phyloP scores from a whole-genome alignment of 2,888 invertebrate species.

The Apamea anceps region DNA sequence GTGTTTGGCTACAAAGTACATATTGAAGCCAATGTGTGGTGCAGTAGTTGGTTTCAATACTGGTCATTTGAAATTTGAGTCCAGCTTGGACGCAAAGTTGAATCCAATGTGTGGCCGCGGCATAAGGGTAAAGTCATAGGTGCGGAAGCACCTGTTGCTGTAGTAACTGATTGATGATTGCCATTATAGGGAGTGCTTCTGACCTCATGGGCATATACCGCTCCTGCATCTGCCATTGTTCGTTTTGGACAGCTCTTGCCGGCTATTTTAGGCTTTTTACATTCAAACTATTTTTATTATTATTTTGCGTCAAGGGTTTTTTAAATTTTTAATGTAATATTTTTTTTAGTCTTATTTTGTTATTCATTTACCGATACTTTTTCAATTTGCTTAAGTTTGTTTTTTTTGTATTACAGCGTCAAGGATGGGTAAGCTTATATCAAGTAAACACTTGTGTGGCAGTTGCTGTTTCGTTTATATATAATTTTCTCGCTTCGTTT shows the following conservation, averaged over 20 bases:
- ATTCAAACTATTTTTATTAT: too few species aligned
- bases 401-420: slow-evolving; percentile 39
- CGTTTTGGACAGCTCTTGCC: neutral
- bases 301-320: too few species aligned
- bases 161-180: neutral
- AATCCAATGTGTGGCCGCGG: too few species aligned
- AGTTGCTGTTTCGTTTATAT: neutral
- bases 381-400: slow-evolving; percentile 17
- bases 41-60: too few species aligned
- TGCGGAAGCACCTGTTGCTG: neutral
- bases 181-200: neutral
- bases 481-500: slow-evolving; percentile 5
- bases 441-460: slow-evolving; percentile 29
- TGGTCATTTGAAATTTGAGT: too few species aligned
- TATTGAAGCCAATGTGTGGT: too few species aligned
- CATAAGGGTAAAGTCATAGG: neutral
- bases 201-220: neutral
- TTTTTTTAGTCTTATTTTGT: slow-evolving; percentile 3
- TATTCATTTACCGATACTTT: slow-evolving; percentile 12
- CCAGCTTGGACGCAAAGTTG: too few species aligned
- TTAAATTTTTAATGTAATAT: too few species aligned
- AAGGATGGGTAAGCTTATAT: slow-evolving; percentile 35
- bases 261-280: too few species aligned
- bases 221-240: neutral
- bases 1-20: too few species aligned